Percentiles rank a stretch among this genome's conserved stretches.
These are phyloP conservation scores for Elmis aenea DNA, from an alignment of 2,888 invertebrate species.

Conservation along the genomic window DNA sequence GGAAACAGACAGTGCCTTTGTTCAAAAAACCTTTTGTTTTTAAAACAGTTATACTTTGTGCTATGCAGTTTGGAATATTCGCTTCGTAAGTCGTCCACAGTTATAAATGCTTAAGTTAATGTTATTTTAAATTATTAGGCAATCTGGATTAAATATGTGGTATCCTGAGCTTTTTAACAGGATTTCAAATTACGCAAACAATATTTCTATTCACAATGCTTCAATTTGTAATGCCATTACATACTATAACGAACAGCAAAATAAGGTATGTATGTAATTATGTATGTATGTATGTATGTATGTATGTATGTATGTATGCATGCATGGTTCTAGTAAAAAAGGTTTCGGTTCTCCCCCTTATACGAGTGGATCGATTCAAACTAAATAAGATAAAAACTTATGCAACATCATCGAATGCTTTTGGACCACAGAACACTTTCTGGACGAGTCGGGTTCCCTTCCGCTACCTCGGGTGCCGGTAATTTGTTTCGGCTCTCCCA, in stretches of 20 bases:
- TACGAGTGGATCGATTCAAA: no score
- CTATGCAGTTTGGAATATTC: conserved; percentile 45
- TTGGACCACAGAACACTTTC: no score
- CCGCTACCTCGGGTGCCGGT: no score
- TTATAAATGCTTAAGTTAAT: neutral
- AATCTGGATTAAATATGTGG: conserved; percentile 45
- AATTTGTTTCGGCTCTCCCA: no score
- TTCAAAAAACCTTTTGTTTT: conserved; percentile 35
- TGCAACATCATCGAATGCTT: no score
- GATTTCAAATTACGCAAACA: conserved; percentile 36
- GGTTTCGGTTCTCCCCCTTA: no score
- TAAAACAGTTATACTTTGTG: conserved; percentile 42
- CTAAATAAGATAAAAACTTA: no score
- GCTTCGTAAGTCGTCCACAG: conserved; percentile 35
- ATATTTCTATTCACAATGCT: conserved; percentile 28
- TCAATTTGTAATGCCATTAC: conserved; percentile 36
- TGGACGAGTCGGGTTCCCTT: no score
- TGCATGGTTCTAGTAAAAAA: no score
- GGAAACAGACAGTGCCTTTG: conserved; percentile 43
- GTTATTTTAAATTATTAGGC: conserved; percentile 11
- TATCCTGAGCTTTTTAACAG: conserved; percentile 56
- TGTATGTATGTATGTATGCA: no score
- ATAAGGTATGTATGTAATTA: no score
- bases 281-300: no score
- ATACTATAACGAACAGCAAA: conserved; percentile 25